Conservation (phyloP, 2,113 vertebrate genomes). For the Empidonax traillii region DNA sequence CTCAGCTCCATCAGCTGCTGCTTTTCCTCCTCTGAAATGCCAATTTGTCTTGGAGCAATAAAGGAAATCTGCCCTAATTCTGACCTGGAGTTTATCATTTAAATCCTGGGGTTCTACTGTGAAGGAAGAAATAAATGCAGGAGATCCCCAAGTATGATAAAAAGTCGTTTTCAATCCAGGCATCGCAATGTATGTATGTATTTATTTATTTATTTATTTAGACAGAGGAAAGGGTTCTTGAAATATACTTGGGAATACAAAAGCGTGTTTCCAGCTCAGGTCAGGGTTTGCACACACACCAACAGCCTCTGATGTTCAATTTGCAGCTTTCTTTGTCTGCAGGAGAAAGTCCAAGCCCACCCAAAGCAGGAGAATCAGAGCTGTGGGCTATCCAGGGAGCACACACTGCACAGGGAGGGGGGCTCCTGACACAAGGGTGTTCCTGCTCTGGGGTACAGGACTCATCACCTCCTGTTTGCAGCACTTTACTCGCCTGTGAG, state of each 20-base stretch:
- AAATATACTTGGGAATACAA: not conserved
- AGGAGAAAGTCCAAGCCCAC: not conserved
- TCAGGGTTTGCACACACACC: not conserved
- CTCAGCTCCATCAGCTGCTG: not conserved
- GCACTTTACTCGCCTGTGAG: not conserved
- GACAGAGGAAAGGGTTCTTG: not conserved
- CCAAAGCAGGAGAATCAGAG: not conserved
- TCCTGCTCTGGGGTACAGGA: rapidly evolving
- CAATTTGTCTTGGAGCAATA: not conserved
- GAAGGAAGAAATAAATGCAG: not conserved
- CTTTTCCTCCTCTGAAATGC: not conserved
- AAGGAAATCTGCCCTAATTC: not conserved
- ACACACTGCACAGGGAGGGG: not conserved
- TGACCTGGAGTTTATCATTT: not conserved
- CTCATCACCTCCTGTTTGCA: not conserved
- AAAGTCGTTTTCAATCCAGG: not conserved
- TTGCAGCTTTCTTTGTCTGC: not conserved
- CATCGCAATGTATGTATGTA: not conserved
- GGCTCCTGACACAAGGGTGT: rapidly evolving
- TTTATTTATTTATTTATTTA: too few species aligned
- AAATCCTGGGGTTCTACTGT: not conserved
- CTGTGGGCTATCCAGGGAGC: not conserved
- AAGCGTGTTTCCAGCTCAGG: not conserved
- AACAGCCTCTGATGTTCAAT: not conserved
- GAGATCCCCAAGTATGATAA: not conserved